These are phyloP conservation scores for Petromus typicus DNA, from an alignment of 2,113 vertebrate species.

Conservation along the genomic window DNA sequence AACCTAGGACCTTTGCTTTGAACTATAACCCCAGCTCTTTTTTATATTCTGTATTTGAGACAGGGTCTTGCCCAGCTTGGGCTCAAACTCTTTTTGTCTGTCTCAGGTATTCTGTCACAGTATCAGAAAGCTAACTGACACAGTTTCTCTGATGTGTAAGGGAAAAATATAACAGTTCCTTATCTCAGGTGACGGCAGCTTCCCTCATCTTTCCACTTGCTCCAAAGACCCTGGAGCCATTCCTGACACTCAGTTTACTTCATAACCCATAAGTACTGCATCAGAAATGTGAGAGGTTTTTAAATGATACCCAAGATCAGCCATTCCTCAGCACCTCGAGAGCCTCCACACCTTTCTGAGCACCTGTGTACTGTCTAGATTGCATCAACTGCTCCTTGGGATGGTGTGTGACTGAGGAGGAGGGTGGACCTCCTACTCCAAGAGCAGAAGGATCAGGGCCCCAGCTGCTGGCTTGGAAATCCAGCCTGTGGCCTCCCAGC, in stretches of 20 bases:
- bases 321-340: background rate
- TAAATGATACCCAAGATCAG: background rate
- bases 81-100: background rate
- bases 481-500: background rate
- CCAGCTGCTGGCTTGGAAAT: background rate
- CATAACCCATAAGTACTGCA: background rate
- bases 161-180: background rate
- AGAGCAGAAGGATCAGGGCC: too few species aligned
- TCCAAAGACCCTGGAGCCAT: background rate
- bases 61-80: background rate
- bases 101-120: background rate
- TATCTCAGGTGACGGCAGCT: background rate
- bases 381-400: background rate
- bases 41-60: background rate
- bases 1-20: background rate
- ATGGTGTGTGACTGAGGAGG: background rate
- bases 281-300: background rate
- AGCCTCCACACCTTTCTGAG: background rate
- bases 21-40: background rate
- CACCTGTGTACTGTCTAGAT: background rate
- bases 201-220: background rate
- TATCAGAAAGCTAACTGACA: background rate
- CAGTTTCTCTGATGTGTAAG: background rate
- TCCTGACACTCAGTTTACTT: background rate
- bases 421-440: background rate